Evolutionary conservation across 1,140 invertebrate genomes (phyloP).

Genomic region (Linepithema humile): DNA sequence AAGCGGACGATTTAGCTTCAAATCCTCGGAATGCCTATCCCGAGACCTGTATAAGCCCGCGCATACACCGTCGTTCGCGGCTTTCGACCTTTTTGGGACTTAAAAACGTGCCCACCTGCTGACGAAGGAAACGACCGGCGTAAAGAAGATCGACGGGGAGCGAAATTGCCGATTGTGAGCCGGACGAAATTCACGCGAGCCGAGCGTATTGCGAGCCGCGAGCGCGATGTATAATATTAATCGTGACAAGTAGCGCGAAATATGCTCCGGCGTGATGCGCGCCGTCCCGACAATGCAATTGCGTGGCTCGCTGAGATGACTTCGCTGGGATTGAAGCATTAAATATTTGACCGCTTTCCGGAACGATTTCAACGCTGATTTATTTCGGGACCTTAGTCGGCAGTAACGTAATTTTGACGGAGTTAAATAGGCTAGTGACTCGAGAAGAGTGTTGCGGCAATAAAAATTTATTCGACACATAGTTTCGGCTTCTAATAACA

Average conservation of each 20-base stretch:
- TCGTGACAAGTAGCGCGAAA: background rate
- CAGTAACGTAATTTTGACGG: slow-evolving; percentile 5
- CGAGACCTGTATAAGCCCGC: slow-evolving; percentile 5
- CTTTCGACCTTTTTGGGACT: too few relatives aligned
- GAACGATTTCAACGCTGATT: slow-evolving; percentile 4
- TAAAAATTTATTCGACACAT: too few relatives aligned
- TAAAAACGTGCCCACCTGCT: too few relatives aligned
- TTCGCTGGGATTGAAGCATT: background rate
- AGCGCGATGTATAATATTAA: background rate
- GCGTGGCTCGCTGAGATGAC: slow-evolving; percentile 7
- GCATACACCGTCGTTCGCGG: background rate
- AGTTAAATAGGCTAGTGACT: background rate
- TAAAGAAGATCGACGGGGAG: too few relatives aligned
- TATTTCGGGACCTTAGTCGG: background rate
- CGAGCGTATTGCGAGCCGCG: background rate
- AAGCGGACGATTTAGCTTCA: slow-evolving; percentile 67
- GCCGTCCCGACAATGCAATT: slow-evolving; percentile 13
- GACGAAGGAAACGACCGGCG: background rate
- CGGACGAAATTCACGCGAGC: background rate
- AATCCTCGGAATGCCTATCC: slow-evolving; percentile 72
- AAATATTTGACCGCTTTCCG: slow-evolving; percentile 10
- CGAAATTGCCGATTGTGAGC: too few relatives aligned
- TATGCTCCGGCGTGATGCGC: background rate
- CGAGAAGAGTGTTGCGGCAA: too few relatives aligned
- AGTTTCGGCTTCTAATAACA: too few relatives aligned